Percentiles rank a stretch among this genome's conserved stretches.
Conservation (phyloP, 1,140 invertebrate species). For the Radopholus similis region DNA sequence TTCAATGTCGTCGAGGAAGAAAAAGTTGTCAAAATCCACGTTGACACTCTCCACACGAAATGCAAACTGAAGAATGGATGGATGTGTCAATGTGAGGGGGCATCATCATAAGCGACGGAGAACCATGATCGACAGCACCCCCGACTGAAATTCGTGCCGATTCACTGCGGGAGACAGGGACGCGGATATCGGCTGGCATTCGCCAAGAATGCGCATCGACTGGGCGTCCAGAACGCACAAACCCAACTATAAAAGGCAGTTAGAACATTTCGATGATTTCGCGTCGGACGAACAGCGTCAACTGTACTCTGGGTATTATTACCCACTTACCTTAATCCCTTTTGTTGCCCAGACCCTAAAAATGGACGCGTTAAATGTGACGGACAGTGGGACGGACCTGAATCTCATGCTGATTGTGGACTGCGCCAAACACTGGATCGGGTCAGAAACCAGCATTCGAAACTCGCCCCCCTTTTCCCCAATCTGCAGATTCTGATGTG, state of each 20-base stretch:
- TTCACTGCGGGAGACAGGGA: constrained; percentile 50
- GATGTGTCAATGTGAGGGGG: no score
- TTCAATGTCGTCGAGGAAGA: constrained; percentile 54
- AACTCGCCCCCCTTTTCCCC: constrained; percentile 5
- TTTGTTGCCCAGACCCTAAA: constrained; percentile 53
- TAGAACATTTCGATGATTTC: neutral
- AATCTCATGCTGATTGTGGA: constrained; percentile 29
- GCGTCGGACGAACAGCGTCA: neutral
- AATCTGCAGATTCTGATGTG: neutral
- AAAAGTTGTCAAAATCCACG: constrained; percentile 54
- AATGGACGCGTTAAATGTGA: constrained; percentile 14
- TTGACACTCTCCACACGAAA: constrained; percentile 46
- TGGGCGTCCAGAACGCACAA: constrained; percentile 50
- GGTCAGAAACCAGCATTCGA: constrained; percentile 46
- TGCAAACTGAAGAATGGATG: constrained; percentile 46
- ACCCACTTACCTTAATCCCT: constrained; percentile 30
- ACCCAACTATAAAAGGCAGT: constrained; percentile 26
- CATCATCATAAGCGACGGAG: no score
- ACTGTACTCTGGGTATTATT: no score
- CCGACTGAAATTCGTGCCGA: constrained; percentile 37
- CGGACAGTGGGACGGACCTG: constrained; percentile 23
- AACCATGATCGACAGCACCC: no score
- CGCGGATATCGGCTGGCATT: constrained; percentile 49
- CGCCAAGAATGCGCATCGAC: constrained; percentile 35
- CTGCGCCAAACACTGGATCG: constrained; percentile 42